Evolutionary conservation across 2,113 vertebrate species (phyloP), one percentile per base, ranked within the genome.

Genomic region (Speoplatyrhinus poulsoni): DNA sequence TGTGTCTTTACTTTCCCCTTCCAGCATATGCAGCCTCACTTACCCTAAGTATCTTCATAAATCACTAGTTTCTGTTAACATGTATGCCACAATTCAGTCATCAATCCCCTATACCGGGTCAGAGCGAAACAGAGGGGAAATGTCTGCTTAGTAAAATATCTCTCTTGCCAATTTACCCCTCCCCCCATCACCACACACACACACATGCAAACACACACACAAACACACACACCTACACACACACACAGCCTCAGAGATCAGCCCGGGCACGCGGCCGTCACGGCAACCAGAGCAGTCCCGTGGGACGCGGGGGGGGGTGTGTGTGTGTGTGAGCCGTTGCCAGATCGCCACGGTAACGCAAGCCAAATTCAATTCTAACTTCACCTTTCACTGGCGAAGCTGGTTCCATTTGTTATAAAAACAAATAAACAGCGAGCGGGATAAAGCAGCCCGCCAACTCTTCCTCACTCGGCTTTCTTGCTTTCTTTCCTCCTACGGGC

Each of bases 1-100:
- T 91, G 87, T 92, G 91, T 93, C 89, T 93, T 91, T 92, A 84
- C 95, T 92, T 93, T 94, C 91, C 91, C 85, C 92, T 89, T 90
- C 90, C 93, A 93, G 92, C 93, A 90, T 94, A 94, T 94, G 94
- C 93, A 92, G 93, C 95, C 94, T 96, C 95, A 96, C 95, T 97
- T 96, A 95, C 94, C 92, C 94, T 98, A 95, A 98, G 95, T 98
- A 96, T 98, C 93, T 95, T 95, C 88, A 96, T 98, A 98, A 98
- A 98, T 97, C 96, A 97, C 81, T 83, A 83, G 85, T 91, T 93
- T 94, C 95, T 92, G 95, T 95, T 96, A 96, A 95, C 95, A 95
- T 95, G 93, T 93, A 93, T 91, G 90, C 92, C 92, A 90, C 93
- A 93, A 94, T 91, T 94, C 91, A 83, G 83, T 94, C 92, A 96